Base-by-base conservation (phyloP, 2,113 vertebrate species). In the Danio rerio region DNA sequence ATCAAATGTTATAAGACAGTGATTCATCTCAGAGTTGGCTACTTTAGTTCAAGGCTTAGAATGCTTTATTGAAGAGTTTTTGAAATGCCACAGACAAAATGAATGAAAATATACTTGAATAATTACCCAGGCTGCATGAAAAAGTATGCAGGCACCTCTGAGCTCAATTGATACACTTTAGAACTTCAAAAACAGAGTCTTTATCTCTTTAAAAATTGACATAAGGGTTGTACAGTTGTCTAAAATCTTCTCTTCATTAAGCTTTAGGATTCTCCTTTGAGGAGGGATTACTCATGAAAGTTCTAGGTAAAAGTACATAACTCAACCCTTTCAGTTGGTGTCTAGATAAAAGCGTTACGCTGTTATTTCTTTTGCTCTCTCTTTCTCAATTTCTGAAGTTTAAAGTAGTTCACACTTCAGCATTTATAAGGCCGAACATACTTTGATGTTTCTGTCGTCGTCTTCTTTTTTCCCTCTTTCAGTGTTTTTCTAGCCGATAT, bases 361-460 rank as follows among this genome's bases (percentile, higher is more conserved):
- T 40, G 52, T 31, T 78, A 18, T 61, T 18, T 71, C 21, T n/a
- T 15, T 45, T 31, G 1, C 21, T 42, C 52, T 10, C 18, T 72
- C 56, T 43, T 50, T 63, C 42, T 20, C 12, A 71, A 20, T 55
- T 16, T 53, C 66, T 43, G 55, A 62, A 31, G 56, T 65, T 55
- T 45, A 31, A 77, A 78, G 74, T 82, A 47, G 55, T 65, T 40
- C 79, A 56, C 78, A 13, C 65, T 56, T 12, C 49, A 21, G 63
- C 47, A 69, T 78, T 85, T 50, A 65, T 18, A 49, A 81, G 66
- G 70, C 53, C 18, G 50, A 65, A 47, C 43, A 52, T 63, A 55
- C 68, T 82, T 72, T 52, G 66, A 78, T 76, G 56, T 75, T 13
- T 50, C n/a, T 45, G 16, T 21, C 20, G 58, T 50, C 16, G 31